Conservation (phyloP, 2,797 vertebrate genomes). For the Synaphobranchus kaupii region DNA sequence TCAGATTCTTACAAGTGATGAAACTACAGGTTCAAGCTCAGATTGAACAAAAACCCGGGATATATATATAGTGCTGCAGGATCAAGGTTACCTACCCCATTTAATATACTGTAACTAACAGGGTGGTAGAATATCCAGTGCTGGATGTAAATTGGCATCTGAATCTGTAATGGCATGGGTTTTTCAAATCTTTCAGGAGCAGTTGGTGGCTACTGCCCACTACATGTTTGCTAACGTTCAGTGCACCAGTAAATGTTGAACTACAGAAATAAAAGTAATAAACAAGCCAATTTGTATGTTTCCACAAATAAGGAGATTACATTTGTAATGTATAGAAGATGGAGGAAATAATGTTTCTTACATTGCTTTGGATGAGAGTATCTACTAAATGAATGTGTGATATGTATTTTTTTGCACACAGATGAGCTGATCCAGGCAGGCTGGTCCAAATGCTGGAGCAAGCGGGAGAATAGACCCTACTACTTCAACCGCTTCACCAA, state of each 20-base stretch:
- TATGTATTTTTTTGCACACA: conserved; percentile 49
- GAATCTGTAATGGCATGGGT: background rate
- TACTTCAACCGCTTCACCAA: conserved; percentile 98
- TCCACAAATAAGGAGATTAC: no score
- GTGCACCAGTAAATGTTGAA: background rate
- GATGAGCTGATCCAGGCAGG: conserved; percentile 96
- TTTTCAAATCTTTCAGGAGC: background rate
- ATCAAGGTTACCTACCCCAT: no score
- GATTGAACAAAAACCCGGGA: background rate
- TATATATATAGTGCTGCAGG: no score
- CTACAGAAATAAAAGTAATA: background rate
- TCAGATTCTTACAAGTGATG: background rate
- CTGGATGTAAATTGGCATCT: background rate
- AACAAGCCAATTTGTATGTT: no score
- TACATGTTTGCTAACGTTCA: background rate
- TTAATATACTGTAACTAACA: background rate
- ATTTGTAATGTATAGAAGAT: no score
- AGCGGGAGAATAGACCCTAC: conserved; percentile 92
- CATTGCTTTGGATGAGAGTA: background rate
- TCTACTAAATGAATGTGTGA: background rate
- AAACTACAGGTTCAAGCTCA: background rate
- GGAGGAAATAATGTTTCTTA: background rate
- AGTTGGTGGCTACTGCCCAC: background rate
- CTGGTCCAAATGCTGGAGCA: conserved; percentile 98
- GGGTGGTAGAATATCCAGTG: background rate